phyloP scores from a whole-genome alignment of 2,797 vertebrate genomes.

The Microcaecilia unicolor region DNA sequence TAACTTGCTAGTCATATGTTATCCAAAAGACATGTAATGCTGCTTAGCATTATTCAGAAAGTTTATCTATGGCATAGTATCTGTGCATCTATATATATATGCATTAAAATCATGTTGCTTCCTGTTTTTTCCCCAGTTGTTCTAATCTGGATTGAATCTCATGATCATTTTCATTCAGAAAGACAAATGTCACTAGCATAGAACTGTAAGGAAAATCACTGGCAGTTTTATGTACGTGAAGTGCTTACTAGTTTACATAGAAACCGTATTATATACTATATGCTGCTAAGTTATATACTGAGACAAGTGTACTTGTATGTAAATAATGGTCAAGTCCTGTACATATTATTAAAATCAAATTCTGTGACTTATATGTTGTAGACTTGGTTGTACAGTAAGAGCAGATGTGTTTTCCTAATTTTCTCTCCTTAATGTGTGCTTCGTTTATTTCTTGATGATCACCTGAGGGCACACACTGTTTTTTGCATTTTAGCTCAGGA shows the following conservation, averaged over 20 bases:
- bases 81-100: no score
- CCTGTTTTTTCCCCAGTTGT: no score
- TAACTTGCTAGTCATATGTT: no score
- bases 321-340: conserved; percentile 29
- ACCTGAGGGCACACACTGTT: not conserved
- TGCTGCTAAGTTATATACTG: conserved; percentile 7
- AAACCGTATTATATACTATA: conserved; percentile 14
- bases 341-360: conserved; percentile 9
- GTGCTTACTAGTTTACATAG: conserved; percentile 1
- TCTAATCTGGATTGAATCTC: no score
- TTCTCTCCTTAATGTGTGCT: rapidly evolving
- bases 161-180: not conserved
- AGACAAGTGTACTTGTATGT: conserved; percentile 31
- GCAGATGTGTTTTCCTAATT: rapidly evolving
- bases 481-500: no score
- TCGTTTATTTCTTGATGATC: not conserved
- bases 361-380: conserved; percentile 5
- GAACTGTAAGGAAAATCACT: not conserved
- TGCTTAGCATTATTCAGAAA: no score
- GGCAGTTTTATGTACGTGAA: not conserved
- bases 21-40: no score
- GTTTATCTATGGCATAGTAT: no score
- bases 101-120: no score
- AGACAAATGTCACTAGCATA: not conserved
- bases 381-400: not conserved